Conservation (phyloP, 2,113 vertebrate genomes). For the Gulo gulo region DNA sequence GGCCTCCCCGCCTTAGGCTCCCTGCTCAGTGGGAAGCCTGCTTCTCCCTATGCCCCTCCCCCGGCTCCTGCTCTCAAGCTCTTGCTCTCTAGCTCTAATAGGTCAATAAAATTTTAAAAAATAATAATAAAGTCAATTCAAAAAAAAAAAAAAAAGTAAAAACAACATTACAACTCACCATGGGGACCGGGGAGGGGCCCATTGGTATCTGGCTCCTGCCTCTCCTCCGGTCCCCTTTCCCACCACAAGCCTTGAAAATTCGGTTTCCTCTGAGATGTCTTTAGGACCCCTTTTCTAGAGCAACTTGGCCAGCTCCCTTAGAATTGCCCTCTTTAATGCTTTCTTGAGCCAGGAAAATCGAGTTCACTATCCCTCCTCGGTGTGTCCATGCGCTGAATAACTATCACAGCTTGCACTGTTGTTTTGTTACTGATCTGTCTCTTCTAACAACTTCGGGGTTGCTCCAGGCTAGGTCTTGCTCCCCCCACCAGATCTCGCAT, state of each 20-base stretch:
- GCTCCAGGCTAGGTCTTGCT: not conserved
- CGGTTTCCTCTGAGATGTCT: not conserved
- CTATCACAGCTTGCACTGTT: not conserved
- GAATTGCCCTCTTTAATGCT: not conserved
- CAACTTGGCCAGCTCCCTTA: not conserved
- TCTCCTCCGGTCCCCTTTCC: not conserved
- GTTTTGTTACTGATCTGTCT: not conserved
- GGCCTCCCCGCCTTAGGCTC: not conserved
- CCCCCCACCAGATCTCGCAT: not conserved
- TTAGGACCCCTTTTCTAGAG: not conserved
- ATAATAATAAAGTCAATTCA: not conserved
- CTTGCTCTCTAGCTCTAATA: not conserved
- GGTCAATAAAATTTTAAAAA: not conserved
- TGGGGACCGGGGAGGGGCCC: not conserved
- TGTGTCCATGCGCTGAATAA: not conserved
- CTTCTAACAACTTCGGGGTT: not conserved
- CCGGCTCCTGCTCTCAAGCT: not conserved
- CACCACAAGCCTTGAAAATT: not conserved
- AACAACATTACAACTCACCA: not conserved
- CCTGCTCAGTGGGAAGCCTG: not conserved
- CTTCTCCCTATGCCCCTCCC: not conserved
- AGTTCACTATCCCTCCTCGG: not conserved
- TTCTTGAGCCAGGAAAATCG: not conserved
- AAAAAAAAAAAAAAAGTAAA: not conserved
- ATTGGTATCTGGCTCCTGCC: not conserved